Conservation (phyloP, 2,797 vertebrate genomes). For the Neosilurus hyrtlii region DNA sequence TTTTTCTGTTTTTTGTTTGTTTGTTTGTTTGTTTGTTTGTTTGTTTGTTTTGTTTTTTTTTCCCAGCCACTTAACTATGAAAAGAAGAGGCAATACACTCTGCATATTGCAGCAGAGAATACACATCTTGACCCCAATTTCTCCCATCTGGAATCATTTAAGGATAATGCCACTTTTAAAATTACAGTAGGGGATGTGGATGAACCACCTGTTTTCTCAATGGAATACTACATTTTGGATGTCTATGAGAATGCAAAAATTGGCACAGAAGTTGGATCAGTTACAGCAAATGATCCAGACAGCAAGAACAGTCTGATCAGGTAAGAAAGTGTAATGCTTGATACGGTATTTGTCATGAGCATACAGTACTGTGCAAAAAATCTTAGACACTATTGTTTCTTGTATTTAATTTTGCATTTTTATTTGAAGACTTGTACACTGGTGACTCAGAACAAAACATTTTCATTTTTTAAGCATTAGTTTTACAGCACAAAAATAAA, state of each 20-base stretch:
- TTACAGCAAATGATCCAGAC: constrained; percentile 92
- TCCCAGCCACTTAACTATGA: constrained; percentile 92
- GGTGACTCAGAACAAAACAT: no score
- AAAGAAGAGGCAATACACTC: constrained; percentile 92
- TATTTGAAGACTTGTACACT: no score
- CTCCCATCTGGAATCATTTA: constrained; percentile 91
- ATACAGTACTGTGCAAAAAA: no score
- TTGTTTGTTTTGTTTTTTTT: neutral
- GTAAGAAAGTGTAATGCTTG: constrained; percentile 65
- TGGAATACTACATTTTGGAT: constrained; percentile 92
- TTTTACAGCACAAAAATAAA: no score
- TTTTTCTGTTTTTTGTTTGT: neutral
- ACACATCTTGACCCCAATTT: constrained; percentile 92
- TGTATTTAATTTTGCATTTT: no score
- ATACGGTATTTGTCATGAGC: neutral
- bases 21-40: no score
- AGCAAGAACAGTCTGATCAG: constrained; percentile 86
- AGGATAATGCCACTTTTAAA: constrained; percentile 88
- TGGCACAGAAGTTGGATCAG: constrained; percentile 84
- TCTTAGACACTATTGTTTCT: no score
- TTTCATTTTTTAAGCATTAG: no score
- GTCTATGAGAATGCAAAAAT: constrained; percentile 87
- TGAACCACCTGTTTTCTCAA: constrained; percentile 89
- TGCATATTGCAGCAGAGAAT: constrained; percentile 92
- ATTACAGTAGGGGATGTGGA: constrained; percentile 94